Conservation (phyloP, 2,888 invertebrate species). For the Campaea margaritaria region DNA sequence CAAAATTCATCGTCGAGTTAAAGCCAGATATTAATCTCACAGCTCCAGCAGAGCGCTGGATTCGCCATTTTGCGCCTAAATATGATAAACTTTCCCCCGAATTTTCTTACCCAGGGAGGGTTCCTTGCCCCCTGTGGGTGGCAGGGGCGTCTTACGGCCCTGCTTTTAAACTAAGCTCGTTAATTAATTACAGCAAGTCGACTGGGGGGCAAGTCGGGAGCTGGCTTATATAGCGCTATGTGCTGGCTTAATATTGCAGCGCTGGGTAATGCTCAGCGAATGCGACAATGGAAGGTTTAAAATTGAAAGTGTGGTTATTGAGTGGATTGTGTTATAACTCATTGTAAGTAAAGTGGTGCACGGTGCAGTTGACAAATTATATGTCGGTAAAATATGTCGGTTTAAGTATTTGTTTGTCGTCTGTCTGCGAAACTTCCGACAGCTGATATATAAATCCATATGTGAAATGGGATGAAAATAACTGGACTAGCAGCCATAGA, state of each 20-base stretch:
- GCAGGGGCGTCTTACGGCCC: slow-evolving; percentile 81
- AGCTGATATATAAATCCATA: no score
- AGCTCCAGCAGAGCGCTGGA: slow-evolving; percentile 81
- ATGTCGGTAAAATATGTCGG: no score
- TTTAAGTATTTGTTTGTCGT: no score
- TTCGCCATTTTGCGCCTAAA: slow-evolving; percentile 86
- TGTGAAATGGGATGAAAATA: no score
- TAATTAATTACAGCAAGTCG: slow-evolving; percentile 86
- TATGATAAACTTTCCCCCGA: slow-evolving; percentile 85
- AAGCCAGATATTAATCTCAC: slow-evolving; percentile 84
- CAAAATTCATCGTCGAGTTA: slow-evolving; percentile 83
- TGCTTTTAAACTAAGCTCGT: slow-evolving; percentile 86
- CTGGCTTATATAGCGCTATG: slow-evolving; percentile 79
- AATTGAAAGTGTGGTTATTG: slow-evolving; percentile 22
- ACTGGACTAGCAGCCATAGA: no score
- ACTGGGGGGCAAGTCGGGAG: slow-evolving; percentile 54
- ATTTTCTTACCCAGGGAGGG: slow-evolving; percentile 71
- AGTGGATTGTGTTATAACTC: background rate
- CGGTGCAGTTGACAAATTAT: no score
- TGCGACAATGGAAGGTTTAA: slow-evolving; percentile 34
- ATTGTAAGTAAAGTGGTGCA: no score
- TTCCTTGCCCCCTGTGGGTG: slow-evolving; percentile 69
- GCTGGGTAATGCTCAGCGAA: slow-evolving; percentile 41
- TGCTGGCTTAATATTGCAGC: slow-evolving; percentile 80
- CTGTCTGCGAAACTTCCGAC: no score